phyloP scores from a whole-genome alignment of 1,140 invertebrate species.

The Nixonia krombeini region DNA sequence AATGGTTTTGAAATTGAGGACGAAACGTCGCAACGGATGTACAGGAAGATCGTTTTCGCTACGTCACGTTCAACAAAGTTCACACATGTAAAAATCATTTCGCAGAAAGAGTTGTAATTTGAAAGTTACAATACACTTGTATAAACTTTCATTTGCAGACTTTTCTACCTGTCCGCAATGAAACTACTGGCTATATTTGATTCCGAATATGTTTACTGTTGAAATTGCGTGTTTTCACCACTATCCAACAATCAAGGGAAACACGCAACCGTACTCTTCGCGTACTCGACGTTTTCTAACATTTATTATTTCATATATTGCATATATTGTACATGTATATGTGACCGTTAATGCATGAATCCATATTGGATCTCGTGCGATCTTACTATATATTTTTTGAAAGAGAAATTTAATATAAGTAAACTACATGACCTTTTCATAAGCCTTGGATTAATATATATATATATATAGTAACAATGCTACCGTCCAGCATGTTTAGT shows the following conservation, averaged over 20 bases:
- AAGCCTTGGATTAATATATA: not conserved
- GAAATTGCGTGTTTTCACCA: not conserved
- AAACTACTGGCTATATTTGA: not conserved
- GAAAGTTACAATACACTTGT: too few species aligned
- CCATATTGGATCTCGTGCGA: conserved; percentile 6
- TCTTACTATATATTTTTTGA: not conserved
- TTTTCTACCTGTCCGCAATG: not conserved
- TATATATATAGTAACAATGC: not conserved
- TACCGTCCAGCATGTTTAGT: not conserved
- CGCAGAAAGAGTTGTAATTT: too few species aligned
- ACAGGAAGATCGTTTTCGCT: not conserved
- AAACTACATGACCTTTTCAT: conserved; percentile 1
- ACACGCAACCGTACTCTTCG: not conserved
- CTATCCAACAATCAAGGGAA: not conserved
- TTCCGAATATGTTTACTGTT: not conserved
- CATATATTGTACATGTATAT: conserved; percentile 4
- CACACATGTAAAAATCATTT: too few species aligned
- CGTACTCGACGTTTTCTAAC: conserved; percentile 1
- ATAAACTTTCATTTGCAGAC: not conserved
- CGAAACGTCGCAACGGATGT: too few species aligned
- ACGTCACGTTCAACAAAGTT: not conserved
- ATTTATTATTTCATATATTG: conserved; percentile 5
- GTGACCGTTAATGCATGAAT: not conserved
- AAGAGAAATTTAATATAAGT: conserved; percentile 2
- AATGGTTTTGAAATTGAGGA: not conserved